Conservation (phyloP, 1,140 invertebrate genomes). For the Sinella curviseta region DNA sequence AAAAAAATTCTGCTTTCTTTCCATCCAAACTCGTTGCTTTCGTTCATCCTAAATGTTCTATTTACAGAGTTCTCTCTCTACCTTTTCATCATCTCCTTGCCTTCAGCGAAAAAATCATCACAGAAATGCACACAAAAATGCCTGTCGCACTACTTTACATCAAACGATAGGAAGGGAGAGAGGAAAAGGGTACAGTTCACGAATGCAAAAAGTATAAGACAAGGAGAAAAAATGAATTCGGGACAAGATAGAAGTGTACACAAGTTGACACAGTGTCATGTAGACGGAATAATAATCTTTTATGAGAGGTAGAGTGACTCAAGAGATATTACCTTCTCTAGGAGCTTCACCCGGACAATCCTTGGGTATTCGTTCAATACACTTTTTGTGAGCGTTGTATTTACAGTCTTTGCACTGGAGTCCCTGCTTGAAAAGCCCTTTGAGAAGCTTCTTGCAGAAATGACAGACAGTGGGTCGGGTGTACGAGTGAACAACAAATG, state of each 20-base stretch:
- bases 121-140: no score
- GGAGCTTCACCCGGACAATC: constrained; percentile 86
- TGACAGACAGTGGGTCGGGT: constrained; percentile 94
- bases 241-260: not conserved
- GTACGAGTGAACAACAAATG: constrained; percentile 88
- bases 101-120: no score
- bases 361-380: constrained; percentile 88
- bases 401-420: constrained; percentile 97
- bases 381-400: constrained; percentile 97
- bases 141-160: no score
- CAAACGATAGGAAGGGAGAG: no score
- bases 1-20: no score
- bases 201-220: no score
- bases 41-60: no score
- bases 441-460: constrained; percentile 90
- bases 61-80: no score
- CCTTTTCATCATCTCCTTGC: no score
- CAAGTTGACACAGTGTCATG: not conserved
- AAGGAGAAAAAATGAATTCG: no score
- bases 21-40: no score
- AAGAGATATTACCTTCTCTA: constrained; percentile 52
- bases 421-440: constrained; percentile 94
- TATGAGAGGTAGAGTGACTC: not conserved
- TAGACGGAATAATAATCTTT: not conserved
- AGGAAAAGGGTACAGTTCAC: no score